phyloP scores from a whole-genome alignment of 1,140 invertebrate genomes.

The Oryctes rhinoceros region DNA sequence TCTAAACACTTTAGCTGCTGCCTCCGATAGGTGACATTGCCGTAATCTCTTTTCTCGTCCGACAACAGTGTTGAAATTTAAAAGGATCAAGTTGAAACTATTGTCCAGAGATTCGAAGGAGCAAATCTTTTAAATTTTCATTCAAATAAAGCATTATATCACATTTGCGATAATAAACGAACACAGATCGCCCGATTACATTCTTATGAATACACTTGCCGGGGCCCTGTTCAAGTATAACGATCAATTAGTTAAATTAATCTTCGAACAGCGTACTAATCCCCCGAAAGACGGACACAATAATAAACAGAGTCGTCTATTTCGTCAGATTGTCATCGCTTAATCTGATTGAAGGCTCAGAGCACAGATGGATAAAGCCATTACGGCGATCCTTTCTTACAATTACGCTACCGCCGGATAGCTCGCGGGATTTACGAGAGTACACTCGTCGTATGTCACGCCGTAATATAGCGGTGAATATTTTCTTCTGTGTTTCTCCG shows the following conservation, averaged over 20 bases:
- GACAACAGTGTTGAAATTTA: too few relatives aligned
- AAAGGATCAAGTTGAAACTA: too few relatives aligned
- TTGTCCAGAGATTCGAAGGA: too few relatives aligned
- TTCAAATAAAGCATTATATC: too few relatives aligned
- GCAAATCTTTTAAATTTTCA: too few relatives aligned
- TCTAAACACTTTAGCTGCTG: too few relatives aligned
- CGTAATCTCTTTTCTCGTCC: too few relatives aligned
- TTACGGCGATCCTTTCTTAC: background rate
- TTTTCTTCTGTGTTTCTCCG: background rate
- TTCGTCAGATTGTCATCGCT: slow-evolving; percentile 21
- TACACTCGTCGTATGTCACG: background rate
- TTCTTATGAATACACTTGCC: background rate
- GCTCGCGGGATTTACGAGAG: background rate
- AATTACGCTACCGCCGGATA: background rate
- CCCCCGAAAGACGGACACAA: background rate
- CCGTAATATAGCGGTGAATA: background rate
- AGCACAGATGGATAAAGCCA: slow-evolving; percentile 17
- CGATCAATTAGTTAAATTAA: slow-evolving; percentile 16
- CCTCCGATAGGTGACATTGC: too few relatives aligned
- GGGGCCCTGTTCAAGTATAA: background rate
- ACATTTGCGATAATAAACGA: too few relatives aligned
- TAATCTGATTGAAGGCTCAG: slow-evolving; percentile 11
- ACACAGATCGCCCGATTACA: too few relatives aligned
- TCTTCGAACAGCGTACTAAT: background rate
- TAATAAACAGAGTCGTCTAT: slow-evolving; percentile 23